Conservation (phyloP, 2,888 invertebrate genomes). For the Apamea epomidion region DNA sequence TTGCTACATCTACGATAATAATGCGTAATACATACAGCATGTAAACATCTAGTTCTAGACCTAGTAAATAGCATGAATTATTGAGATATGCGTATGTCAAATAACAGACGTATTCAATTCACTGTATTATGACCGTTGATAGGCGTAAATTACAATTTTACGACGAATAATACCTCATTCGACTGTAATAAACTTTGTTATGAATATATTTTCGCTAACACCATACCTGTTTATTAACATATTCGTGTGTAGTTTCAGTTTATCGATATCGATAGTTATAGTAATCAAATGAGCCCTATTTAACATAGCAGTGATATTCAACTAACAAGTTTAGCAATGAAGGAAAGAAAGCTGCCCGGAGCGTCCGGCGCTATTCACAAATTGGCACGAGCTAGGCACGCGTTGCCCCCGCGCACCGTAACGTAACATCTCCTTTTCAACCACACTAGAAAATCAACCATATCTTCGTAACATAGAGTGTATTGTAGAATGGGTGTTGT, state of each 20-base stretch:
- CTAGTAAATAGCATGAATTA: constrained; percentile 50
- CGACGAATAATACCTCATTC: constrained; percentile 49
- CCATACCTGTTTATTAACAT: constrained; percentile 48
- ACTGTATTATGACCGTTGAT: constrained; percentile 42
- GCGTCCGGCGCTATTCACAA: constrained; percentile 89
- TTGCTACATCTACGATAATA: neutral
- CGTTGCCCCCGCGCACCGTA: constrained; percentile 72
- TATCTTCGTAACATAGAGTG: constrained; percentile 56
- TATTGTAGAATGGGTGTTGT: constrained; percentile 42
- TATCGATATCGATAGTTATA: constrained; percentile 79
- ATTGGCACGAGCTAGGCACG: constrained; percentile 90
- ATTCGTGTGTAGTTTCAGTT: constrained; percentile 51
- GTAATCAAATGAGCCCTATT: constrained; percentile 76
- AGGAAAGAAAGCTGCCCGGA: constrained; percentile 89
- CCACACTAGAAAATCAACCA: constrained; percentile 63
- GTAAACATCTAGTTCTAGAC: neutral
- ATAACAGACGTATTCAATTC: constrained; percentile 45
- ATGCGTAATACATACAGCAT: neutral
- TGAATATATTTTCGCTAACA: constrained; percentile 47
- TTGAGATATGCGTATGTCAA: constrained; percentile 42
- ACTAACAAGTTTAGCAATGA: constrained; percentile 88
- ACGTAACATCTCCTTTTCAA: constrained; percentile 64
- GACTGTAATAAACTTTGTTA: constrained; percentile 45
- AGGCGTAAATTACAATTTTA: constrained; percentile 50
- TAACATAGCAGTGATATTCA: constrained; percentile 85